Base-by-base conservation (phyloP, 64 coral and sea anemone genomes). In the Astreopora myriophthalma region DNA sequence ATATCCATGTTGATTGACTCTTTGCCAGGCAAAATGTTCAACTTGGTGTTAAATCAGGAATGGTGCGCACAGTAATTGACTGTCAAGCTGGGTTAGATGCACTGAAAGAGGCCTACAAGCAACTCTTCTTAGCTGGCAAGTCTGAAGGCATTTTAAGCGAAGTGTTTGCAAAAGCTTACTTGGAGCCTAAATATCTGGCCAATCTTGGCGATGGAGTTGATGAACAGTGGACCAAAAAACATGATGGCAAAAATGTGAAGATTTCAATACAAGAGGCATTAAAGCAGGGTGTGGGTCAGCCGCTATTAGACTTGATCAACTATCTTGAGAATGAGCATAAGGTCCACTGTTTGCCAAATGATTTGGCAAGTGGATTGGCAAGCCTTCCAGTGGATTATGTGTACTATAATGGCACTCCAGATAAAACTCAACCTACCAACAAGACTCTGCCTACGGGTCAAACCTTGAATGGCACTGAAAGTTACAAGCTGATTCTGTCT, bases 1-100 rank as follows among this genome's bases (percentile, higher is more conserved):
- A n/a, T n/a, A n/a, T n/a, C n/a, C 30, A 42, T 60, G 34, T 69
- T 44, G 11, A 44, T 67, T 39, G 16, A 55, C 30, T 29, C 6
- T 73, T 89, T 63, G 30, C 9, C 39, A 96, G 94, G 73, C 76
- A 86, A 27, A 98, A 98, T 58, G 63, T 98, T 8, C n/a, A 94
- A 69, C 40, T 82, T 66, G 96, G 96, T 69, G 96, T 98, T 4
- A 90, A 87, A 49, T 75, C 61, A 37, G 96, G 96, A 14, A 94
- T 98, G 96, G 76, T 98, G 7, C 96, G 96, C 49, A 90, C 92
- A 27, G 87, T 38, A 6, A 63, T 87, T 24, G 96, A 94, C 76
- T 98, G 96, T 65, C 35, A 55, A n/a, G 89, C 96, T 76, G 96
- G 96, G 33, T 83, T 91, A 6, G 84, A 98, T 77, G 96, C 96